phyloP scores from a whole-genome alignment of 2,113 vertebrate genomes.

The Apteryx owenii region DNA sequence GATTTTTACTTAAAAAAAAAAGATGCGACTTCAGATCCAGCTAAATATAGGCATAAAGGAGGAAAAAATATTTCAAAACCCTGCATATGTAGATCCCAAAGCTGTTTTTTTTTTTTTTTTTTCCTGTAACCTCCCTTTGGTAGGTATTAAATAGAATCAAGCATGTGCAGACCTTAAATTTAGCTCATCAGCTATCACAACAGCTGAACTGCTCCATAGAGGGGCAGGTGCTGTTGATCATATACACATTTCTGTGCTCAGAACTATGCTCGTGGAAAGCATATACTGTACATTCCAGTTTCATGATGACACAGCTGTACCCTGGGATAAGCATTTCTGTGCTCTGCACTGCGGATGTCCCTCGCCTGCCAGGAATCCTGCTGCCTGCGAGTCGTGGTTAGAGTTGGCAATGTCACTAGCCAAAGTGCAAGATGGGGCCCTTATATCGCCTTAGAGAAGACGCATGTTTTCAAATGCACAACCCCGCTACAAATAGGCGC shows the following conservation, averaged over 20 bases:
- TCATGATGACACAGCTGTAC: conserved; percentile 68
- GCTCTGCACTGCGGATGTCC: conserved; percentile 11
- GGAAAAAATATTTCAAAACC: background rate
- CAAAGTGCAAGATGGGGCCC: background rate
- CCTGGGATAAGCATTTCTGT: conserved; percentile 19
- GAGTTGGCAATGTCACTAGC: background rate
- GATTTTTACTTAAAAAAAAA: background rate
- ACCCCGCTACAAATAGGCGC: background rate
- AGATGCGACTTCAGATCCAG: background rate
- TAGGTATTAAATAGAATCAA: conserved; percentile 48
- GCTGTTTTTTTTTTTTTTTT: background rate
- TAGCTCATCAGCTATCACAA: conserved; percentile 65
- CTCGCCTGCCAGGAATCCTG: conserved; percentile 35
- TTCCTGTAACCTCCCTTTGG: background rate
- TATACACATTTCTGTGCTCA: conserved; percentile 29
- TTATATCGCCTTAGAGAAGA: background rate
- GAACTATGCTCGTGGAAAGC: background rate
- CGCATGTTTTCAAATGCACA: background rate
- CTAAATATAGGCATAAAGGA: background rate
- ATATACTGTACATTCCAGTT: conserved; percentile 64
- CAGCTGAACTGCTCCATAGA: conserved; percentile 54
- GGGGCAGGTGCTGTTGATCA: conserved; percentile 37
- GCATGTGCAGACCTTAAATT: conserved; percentile 60
- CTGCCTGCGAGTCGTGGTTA: background rate
- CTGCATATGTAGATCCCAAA: background rate